A percentile compares a stretch with the other conserved stretches of the same genome.
These are phyloP conservation scores for Myotis brandtii DNA, from an alignment of 2,113 vertebrate genomes.

Conservation along the genomic window DNA sequence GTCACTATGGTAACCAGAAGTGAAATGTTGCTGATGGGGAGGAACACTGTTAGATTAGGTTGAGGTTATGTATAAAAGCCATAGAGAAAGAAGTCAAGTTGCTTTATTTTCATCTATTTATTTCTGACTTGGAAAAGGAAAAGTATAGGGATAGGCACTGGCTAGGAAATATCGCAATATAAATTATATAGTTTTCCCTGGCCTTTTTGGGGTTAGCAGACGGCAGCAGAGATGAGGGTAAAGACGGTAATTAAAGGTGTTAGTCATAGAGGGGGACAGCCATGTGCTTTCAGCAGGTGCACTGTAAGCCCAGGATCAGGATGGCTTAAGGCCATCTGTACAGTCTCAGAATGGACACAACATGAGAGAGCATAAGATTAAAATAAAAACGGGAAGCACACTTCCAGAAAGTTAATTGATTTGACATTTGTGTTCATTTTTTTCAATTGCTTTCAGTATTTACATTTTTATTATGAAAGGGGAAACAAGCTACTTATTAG, in stretches of 20 bases:
- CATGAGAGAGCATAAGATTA: neutral
- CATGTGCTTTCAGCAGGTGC: neutral
- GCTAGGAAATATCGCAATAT: neutral
- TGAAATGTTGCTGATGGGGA: neutral
- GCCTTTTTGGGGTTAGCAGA: neutral
- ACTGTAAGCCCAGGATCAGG: neutral
- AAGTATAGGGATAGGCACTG: neutral
- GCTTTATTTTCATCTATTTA: neutral
- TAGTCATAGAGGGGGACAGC: neutral
- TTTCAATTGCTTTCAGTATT: neutral
- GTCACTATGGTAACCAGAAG: slow-evolving; percentile 59
- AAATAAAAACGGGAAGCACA: neutral
- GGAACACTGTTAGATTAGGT: neutral
- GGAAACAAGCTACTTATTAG: neutral
- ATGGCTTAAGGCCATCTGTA: neutral
- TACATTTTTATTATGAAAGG: slow-evolving; percentile 44
- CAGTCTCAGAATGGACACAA: neutral
- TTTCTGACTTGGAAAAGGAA: slow-evolving; percentile 43
- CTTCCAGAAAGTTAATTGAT: slow-evolving; percentile 31
- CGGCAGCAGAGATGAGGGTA: neutral
- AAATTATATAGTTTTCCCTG: neutral
- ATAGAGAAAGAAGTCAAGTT: neutral
- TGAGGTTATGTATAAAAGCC: neutral
- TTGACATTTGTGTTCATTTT: neutral
- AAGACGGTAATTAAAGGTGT: neutral